Base-by-base conservation (phyloP, 92 coral and sea anemone genomes). In the Montipora capitata region DNA sequence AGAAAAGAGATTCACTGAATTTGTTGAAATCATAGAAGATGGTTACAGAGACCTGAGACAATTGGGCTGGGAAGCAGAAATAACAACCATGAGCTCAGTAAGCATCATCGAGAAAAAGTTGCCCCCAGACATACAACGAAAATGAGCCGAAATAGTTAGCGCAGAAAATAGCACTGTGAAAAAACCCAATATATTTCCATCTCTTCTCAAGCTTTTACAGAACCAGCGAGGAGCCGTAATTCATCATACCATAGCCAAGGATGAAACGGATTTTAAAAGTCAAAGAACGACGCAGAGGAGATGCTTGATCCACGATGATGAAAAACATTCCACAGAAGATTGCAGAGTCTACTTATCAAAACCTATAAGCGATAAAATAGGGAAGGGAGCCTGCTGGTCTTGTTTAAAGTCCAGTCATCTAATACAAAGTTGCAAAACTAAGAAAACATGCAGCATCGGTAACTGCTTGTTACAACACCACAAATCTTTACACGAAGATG, bases 51-150 rank as follows among this genome's bases (percentile, higher is more conserved):
- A 94, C 56, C 68, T 92, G 16, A 76, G 52, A 51, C 66, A 93
- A 72, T 91, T 94, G 1, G 88, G 91, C 5, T 66, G 92, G 49
- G 95, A 82, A 72, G 35, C 43, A 4, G 97, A 94, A 45, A 94
- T 92, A 3, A 85, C 93, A 16, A 94, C 95, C 11, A 89, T 94
- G 0, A 92, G 95, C 39, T 94, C 95, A 0, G 97, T 92, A 10
- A 92, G 93, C 81, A 87, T 92, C 13, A 91, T 91, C 1, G 95
- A 88, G 63, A 27, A 27, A 1, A 27, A 27, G 35, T 27, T 27
- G 35, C 35, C 35, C 35, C 1, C 35, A 1, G 35, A 91, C 51
- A 57, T 76, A 45, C 9, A 0, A 7, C 49, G 2, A 54, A 10
- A 91, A 72, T 10, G 91, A 93, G 65, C 39, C 35, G 35, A 27